phyloP scores from a whole-genome alignment of 2,888 invertebrate species.

The Drosophila hamatofila region DNA sequence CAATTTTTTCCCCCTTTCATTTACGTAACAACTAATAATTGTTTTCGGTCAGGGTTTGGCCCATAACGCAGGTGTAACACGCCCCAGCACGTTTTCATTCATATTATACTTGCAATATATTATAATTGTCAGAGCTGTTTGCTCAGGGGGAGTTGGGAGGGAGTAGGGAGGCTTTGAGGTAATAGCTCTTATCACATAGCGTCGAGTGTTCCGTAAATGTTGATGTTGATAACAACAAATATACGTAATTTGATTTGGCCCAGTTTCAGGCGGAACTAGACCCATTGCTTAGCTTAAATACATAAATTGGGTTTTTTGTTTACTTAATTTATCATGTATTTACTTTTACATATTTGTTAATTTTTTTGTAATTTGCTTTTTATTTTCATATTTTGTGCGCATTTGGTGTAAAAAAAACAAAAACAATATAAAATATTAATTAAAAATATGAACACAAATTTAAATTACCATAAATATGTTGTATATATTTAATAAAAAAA shows the following conservation, averaged over 20 bases:
- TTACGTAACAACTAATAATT: slow-evolving; percentile 30
- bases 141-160: background rate
- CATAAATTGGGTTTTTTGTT: background rate
- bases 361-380: slow-evolving; percentile 68
- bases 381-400: slow-evolving; percentile 74
- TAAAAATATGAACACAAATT: slow-evolving; percentile 34
- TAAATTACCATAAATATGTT: slow-evolving; percentile 23
- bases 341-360: slow-evolving; percentile 43
- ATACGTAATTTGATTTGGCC: slow-evolving; percentile 18
- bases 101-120: slow-evolving; percentile 9
- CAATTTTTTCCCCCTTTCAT: background rate
- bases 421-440: slow-evolving; percentile 15
- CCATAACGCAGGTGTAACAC: slow-evolving; percentile 26
- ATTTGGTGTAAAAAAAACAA: slow-evolving; percentile 43
- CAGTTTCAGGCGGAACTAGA: slow-evolving; percentile 10
- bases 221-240: slow-evolving; percentile 7
- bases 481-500: slow-evolving; percentile 22
- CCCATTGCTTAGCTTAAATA: background rate
- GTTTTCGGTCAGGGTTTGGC: slow-evolving; percentile 18
- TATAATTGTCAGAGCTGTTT: background rate
- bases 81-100: slow-evolving; percentile 28
- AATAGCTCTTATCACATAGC: slow-evolving; percentile 26
- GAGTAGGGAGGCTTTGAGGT: background rate
- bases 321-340: slow-evolving; percentile 3
- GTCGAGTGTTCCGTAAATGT: slow-evolving; percentile 7